Conservation (phyloP, 2,888 invertebrate genomes). For the Drosophila paracracens region DNA sequence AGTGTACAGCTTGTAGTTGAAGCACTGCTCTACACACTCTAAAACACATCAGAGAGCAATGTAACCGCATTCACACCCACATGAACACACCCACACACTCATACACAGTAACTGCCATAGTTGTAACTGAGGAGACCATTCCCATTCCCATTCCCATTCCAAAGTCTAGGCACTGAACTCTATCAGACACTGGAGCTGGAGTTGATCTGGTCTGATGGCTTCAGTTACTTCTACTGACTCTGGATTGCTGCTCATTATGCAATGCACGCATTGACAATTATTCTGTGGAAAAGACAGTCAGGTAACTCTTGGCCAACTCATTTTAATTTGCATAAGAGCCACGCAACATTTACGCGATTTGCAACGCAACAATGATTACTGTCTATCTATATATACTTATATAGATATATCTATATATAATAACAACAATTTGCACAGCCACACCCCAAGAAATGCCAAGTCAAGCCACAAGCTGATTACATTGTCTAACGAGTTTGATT, state of each 20-base stretch:
- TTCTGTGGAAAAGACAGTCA: constrained; percentile 75
- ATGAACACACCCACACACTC: constrained; percentile 14
- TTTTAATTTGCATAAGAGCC: constrained; percentile 77
- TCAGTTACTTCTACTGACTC: constrained; percentile 22
- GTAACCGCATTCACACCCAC: constrained; percentile 27
- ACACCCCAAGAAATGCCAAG: constrained; percentile 47
- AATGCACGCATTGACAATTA: constrained; percentile 81
- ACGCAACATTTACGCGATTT: constrained; percentile 44
- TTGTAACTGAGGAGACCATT: constrained; percentile 36
- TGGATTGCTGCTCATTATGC: constrained; percentile 70
- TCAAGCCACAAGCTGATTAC: constrained; percentile 52
- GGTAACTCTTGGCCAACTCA: constrained; percentile 59
- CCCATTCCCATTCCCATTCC: constrained; percentile 34
- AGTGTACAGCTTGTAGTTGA: constrained; percentile 4
- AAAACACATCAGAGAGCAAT: constrained; percentile 24
- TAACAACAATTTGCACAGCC: constrained; percentile 47
- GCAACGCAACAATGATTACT: constrained; percentile 16
- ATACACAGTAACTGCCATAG: neutral
- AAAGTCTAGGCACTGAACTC: constrained; percentile 55
- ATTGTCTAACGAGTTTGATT: constrained; percentile 72
- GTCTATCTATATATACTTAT: constrained; percentile 3
- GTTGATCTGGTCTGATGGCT: constrained; percentile 11
- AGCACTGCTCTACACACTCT: neutral
- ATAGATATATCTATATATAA: constrained; percentile 5
- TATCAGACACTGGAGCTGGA: constrained; percentile 21